Evolutionary conservation across 1,140 invertebrate species (phyloP).

Genomic region (Dendroctonus valens): DNA sequence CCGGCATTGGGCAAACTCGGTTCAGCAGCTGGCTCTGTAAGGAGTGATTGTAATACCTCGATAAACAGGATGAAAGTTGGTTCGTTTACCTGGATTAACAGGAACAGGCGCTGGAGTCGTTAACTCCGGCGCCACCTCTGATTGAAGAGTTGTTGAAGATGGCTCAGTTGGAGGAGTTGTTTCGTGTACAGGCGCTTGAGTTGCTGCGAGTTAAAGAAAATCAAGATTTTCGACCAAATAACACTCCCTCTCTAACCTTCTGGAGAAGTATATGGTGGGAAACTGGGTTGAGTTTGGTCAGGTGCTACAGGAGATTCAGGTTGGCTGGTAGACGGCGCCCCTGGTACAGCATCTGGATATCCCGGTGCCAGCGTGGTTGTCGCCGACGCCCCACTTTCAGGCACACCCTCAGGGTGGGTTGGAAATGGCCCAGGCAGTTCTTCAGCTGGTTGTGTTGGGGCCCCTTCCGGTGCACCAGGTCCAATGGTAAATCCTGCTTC

Average conservation of each 20-base stretch:
- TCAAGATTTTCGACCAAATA: not conserved
- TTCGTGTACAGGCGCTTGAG: not conserved
- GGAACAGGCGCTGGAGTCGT: not conserved
- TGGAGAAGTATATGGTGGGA: conserved; percentile 17
- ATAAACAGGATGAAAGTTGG: too few species aligned
- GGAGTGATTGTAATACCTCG: too few species aligned
- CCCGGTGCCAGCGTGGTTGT: conserved; percentile 3
- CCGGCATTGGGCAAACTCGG: too few species aligned
- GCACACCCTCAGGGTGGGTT: conserved; percentile 2
- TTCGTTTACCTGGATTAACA: not conserved
- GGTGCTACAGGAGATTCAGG: not conserved
- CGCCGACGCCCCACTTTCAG: not conserved
- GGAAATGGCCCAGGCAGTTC: conserved; percentile 3
- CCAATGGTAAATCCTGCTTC: too few species aligned
- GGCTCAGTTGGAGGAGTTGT: not conserved
- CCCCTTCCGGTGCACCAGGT: not conserved
- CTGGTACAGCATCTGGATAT: conserved; percentile 8
- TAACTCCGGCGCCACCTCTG: not conserved
- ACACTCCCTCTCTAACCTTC: conserved; percentile 1
- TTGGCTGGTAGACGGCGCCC: conserved; percentile 5
- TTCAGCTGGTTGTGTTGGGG: conserved; percentile 4
- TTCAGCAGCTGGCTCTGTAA: not conserved
- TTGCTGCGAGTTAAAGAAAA: not conserved
- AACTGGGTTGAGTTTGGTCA: conserved; percentile 1
- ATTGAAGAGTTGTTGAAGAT: not conserved